Conservation (phyloP, 2,797 vertebrate species). For the Peromyscus melanophrys region DNA sequence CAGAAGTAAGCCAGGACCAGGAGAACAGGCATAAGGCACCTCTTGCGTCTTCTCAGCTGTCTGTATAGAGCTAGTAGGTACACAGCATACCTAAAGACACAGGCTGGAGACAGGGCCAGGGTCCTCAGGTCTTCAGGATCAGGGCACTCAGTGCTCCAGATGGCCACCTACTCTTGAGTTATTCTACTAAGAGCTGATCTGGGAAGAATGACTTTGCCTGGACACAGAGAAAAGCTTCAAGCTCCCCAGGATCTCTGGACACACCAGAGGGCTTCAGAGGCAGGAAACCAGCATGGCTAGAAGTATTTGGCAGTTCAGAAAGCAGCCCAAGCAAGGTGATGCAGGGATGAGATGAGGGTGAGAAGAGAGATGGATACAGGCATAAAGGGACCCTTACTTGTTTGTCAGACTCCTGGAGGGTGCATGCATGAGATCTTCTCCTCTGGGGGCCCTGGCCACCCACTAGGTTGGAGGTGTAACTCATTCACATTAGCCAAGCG, state of each 20-base stretch:
- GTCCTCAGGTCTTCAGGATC: background rate
- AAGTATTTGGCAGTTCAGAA: background rate
- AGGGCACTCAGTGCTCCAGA: background rate
- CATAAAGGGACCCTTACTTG: accelerated
- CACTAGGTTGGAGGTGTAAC: background rate
- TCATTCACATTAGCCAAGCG: background rate
- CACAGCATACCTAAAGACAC: background rate
- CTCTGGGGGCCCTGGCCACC: background rate
- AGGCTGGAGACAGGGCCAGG: background rate
- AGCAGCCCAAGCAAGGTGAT: background rate
- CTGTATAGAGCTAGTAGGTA: background rate
- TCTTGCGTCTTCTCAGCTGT: background rate
- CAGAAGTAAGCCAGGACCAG: background rate
- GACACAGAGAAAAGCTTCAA: background rate
- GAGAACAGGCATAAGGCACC: background rate
- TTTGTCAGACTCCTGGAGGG: too few species aligned
- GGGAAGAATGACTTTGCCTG: background rate
- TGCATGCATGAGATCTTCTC: background rate
- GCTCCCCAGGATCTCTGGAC: background rate
- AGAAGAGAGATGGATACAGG: background rate
- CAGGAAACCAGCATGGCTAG: background rate
- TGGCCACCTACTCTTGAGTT: background rate
- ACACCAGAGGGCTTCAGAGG: background rate
- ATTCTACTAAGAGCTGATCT: background rate
- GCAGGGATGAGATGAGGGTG: background rate